Evolutionary conservation across 1,140 invertebrate species (phyloP), one percentile per base, ranked within the genome.

Genomic region (Hormaphis cornu): DNA sequence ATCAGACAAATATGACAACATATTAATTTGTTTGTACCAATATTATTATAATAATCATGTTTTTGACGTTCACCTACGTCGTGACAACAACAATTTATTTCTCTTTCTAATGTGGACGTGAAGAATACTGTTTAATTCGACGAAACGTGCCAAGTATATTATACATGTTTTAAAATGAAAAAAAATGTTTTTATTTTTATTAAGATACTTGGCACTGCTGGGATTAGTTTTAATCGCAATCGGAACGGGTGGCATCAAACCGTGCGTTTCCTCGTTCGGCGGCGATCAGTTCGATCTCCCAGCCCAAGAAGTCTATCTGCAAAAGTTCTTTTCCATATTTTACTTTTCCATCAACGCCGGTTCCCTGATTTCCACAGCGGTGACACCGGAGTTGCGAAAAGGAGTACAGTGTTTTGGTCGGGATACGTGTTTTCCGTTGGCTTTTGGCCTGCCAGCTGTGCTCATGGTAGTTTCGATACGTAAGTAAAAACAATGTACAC

Each of bases 201-300:
- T 33, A 81, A 89, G 87, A 73, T 80, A 79, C 70, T 83, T 90
- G 42, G 86, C 88, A 8, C 82, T 93, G 12, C 12, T 91, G 24
- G 92, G 92, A 1, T 79, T 95, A 69, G 72, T 86, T 0, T 79
- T 95, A 14, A 92, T 97, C 72, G 91, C 92, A 3, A 70, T 95
- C n/a, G 94, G 93, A 1, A 94, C 92, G 0, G 97, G 94, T 14
- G 93, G 96, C 4, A 98, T 99, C 74, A 98, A 99, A 76, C 95
- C 96, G 0, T 98, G 95, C 77, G 95, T 98, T 0, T 86, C 93
- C 0, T 91, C 96, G 0, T 98, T 98, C 78, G 97, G 96, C n/a
- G 96, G 93, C 0, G 96, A 99, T 80, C 96, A 99, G 80, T 96
- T 95, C 77, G 80, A 84, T 71, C 73, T 91, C 42, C 90, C 90